A percentile compares a stretch with the other conserved stretches of the same genome.
phyloP scores from a whole-genome alignment of 2,797 vertebrate species.

The Pangasius larnaudii region DNA sequence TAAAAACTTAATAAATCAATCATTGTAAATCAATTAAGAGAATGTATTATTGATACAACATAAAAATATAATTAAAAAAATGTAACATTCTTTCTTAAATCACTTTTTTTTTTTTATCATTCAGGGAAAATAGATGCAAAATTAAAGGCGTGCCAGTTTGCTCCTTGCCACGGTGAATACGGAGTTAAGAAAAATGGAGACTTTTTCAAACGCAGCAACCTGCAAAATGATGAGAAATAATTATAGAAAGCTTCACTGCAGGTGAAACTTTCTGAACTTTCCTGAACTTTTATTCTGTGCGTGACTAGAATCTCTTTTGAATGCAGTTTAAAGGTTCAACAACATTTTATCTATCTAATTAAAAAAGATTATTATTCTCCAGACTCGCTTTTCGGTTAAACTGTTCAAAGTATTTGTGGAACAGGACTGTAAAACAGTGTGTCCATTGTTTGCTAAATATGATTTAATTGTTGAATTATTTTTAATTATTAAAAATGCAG shows the following conservation, averaged over 20 bases:
- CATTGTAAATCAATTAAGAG: not conserved
- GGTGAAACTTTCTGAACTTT: not conserved
- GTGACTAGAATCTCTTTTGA: not conserved
- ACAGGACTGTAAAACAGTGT: not conserved
- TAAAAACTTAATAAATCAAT: not conserved
- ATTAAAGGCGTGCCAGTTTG: not conserved
- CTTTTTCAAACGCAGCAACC: conserved; percentile 18
- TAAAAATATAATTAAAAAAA: conserved; percentile 28
- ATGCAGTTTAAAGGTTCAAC: not conserved
- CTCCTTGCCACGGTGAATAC: conserved; percentile 52
- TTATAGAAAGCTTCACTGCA: not conserved
- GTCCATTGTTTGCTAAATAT: not conserved
- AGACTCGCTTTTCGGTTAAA: not conserved
- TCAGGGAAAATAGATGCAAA: too few species aligned
- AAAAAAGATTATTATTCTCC: not conserved
- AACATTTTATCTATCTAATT: not conserved
- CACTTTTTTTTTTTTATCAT: too few species aligned
- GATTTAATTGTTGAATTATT: not conserved
- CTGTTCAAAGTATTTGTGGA: not conserved
- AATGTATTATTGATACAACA: not conserved
- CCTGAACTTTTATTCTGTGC: not conserved
- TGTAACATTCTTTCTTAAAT: conserved; percentile 26
- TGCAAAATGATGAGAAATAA: conserved; percentile 38
- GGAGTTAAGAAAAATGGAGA: not conserved
- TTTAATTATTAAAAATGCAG: not conserved